These are phyloP conservation scores for Xanthorhoe spadicearia DNA, from an alignment of 2,888 invertebrate species.

Conservation along the genomic window DNA sequence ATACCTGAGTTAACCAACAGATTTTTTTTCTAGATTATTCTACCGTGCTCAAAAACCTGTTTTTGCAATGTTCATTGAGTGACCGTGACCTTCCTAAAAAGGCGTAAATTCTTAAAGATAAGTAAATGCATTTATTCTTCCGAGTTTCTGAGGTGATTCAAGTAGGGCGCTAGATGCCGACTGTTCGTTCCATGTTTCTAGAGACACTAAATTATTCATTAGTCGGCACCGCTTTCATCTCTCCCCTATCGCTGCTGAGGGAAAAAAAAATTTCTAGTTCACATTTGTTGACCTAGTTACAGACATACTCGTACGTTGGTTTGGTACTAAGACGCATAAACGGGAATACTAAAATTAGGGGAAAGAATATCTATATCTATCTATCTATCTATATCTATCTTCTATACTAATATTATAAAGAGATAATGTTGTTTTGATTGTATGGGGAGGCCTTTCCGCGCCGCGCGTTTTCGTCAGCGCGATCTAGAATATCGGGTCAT, in stretches of 20 bases:
- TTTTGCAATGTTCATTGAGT: neutral
- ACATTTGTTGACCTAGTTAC: slow-evolving; percentile 19
- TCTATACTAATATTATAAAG: too few species aligned
- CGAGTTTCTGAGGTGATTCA: slow-evolving; percentile 38
- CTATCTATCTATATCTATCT: too few species aligned
- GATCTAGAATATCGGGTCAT: too few species aligned
- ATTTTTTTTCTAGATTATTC: neutral
- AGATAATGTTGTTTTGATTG: too few species aligned
- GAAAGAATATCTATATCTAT: too few species aligned
- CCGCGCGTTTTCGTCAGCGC: too few species aligned
- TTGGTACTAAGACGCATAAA: too few species aligned
- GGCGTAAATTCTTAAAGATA: slow-evolving; percentile 15
- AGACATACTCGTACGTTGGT: too few species aligned
- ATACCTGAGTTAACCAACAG: too few species aligned
- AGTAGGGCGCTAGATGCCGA: slow-evolving; percentile 42
- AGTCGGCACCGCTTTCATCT: slow-evolving; percentile 45
- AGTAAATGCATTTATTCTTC: slow-evolving; percentile 36
- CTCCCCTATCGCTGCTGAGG: slow-evolving; percentile 37
- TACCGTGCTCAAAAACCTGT: neutral
- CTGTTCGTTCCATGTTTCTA: slow-evolving; percentile 46
- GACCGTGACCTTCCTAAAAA: neutral
- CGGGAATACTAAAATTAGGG: too few species aligned
- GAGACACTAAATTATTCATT: slow-evolving; percentile 56
- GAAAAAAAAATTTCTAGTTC: slow-evolving; percentile 31
- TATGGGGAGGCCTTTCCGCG: too few species aligned